Evolutionary conservation across 1,140 invertebrate species (phyloP).

Genomic region (Andrena cerasifolii): DNA sequence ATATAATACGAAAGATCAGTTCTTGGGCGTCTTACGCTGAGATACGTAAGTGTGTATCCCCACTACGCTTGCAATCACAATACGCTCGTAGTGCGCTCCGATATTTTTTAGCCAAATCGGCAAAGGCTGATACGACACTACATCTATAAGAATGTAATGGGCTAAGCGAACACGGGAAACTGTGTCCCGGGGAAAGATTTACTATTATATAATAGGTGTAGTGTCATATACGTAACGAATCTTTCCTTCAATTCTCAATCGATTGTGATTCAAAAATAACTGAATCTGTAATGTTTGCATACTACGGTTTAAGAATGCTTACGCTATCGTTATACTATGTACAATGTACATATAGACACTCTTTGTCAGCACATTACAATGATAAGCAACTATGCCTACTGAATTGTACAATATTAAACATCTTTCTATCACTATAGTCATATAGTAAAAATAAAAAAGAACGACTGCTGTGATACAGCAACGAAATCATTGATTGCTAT

Average conservation of each 20-base stretch:
- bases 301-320: constrained; percentile 17
- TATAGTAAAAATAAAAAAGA: constrained; percentile 2
- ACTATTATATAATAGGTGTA: no score
- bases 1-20: constrained; percentile 68
- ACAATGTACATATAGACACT: constrained; percentile 46
- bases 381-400: constrained; percentile 39
- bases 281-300: constrained; percentile 5
- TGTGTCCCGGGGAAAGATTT: constrained; percentile 1
- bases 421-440: constrained; percentile 28
- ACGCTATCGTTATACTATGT: constrained; percentile 1
- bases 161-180: constrained; percentile 32
- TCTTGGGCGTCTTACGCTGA: constrained; percentile 71
- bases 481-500: constrained; percentile 7
- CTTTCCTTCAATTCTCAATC: constrained; percentile 15
- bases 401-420: constrained; percentile 46
- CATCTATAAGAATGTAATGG: constrained; percentile 33
- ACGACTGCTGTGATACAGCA: not conserved
- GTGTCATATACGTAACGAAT: constrained; percentile 13
- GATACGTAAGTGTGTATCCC: constrained; percentile 44
- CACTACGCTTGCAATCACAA: constrained; percentile 59
- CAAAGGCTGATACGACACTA: constrained; percentile 57
- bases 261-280: not conserved
- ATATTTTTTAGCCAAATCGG: constrained; percentile 68
- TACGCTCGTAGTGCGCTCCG: constrained; percentile 59
- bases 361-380: constrained; percentile 40